phyloP scores from a whole-genome alignment of 2,888 invertebrate species.

The Pardosa pseudoannulata region DNA sequence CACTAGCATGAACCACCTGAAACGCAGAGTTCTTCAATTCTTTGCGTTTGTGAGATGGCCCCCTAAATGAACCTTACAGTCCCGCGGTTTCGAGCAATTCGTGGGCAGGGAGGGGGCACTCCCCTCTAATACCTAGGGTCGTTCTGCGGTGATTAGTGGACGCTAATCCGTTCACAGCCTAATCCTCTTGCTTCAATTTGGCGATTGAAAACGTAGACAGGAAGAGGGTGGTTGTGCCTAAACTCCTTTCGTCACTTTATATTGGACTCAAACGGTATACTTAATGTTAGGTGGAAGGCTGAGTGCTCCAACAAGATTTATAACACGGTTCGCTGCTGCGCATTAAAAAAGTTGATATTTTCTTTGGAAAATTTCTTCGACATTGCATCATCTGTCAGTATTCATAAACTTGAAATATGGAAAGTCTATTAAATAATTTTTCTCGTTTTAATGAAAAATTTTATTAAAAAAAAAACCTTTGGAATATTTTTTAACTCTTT shows the following conservation, averaged over 20 bases:
- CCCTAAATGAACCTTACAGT: conserved; percentile 1
- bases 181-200: conserved; percentile 40
- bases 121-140: not conserved
- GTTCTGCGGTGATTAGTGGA: conserved; percentile 62
- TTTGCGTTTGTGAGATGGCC: not conserved
- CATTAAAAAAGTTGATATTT: no score
- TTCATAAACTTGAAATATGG: no score
- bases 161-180: conserved; percentile 52
- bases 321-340: no score
- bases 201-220: conserved; percentile 44
- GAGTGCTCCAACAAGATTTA: not conserved
- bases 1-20: no score
- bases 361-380: no score
- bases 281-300: not conserved
- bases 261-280: not conserved
- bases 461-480: no score
- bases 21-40: not conserved
- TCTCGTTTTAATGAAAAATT: no score
- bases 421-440: no score
- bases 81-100: conserved; percentile 56
- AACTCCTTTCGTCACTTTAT: conserved; percentile 8
- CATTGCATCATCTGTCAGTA: no score
- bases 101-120: conserved; percentile 1
- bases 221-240: not conserved
- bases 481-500: no score